Evolutionary conservation across 2,888 invertebrate species (phyloP), one percentile per base, ranked within the genome.

Genomic region (Drosophila glabriapex): DNA sequence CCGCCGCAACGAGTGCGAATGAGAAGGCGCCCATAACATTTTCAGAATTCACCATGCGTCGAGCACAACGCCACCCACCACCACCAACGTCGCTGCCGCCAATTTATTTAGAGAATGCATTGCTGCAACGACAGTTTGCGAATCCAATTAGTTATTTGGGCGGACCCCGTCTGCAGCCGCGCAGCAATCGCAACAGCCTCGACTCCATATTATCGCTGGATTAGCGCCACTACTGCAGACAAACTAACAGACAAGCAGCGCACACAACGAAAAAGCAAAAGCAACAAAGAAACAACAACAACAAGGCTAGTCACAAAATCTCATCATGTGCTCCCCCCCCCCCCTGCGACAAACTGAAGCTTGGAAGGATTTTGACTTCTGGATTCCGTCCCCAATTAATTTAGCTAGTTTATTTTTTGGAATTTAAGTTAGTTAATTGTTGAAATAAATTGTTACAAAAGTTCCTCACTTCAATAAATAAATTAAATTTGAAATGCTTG

Each of bases 141-240:
- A 96, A 96, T 94, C 96, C 96, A 54, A 94, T 96, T 85, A 96
- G 96, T 92, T 96, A 96, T 92, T 93, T 96, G 83, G 96, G 96
- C 73, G 96, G 95, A 66, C 95, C 95, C 19, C 93, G 94, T 79
- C 91, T 95, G 78, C 92, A 92, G 75, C 89, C 94, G 53, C 93
- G 92, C 82, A 86, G 85, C 54, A 94, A 94, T 85, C 94, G 95
- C 87, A 94, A 94, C 83, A 96, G 96, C 91, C 94, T 95, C 86
- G 96, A 96, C 91, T 96, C 96, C 75, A 94, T 96, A 80, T 90
- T 96, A 80, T 96, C 96, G 29, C 92, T 96, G 91, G 96, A 96
- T 92, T 96, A 92, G 74, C 81, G 54, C 54, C 67, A 10, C 35
- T 53, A 52, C 52, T 55, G 28, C n/a, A 3, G 35, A 35, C 35